Evolutionary conservation across 2,888 invertebrate genomes (phyloP).

Genomic region (Bellardia bayeri): DNA sequence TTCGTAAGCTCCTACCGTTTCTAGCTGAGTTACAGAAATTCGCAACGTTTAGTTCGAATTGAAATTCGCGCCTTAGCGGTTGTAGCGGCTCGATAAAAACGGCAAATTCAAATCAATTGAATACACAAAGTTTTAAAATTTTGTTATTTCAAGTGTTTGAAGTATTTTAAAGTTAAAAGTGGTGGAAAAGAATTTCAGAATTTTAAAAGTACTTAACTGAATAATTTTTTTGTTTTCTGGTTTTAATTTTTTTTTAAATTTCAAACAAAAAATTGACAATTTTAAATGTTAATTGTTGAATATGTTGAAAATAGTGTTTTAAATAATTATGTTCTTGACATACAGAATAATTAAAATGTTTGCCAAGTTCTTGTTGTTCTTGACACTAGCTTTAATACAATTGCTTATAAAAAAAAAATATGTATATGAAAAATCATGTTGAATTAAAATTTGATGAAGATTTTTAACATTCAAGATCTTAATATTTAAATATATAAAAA

Average conservation of each 20-base stretch:
- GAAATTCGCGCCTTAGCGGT: slow-evolving; percentile 82
- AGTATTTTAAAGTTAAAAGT: not conserved
- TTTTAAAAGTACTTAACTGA: too few species aligned
- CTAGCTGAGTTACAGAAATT: slow-evolving; percentile 58
- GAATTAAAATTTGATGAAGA: not conserved
- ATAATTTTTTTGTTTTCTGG: not conserved
- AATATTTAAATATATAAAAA: not conserved
- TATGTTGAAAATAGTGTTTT: slow-evolving; percentile 27
- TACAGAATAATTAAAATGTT: slow-evolving; percentile 52
- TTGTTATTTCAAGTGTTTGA: not conserved
- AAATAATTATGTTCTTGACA: slow-evolving; percentile 67
- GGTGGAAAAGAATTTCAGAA: not conserved
- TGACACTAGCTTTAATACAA: slow-evolving; percentile 68
- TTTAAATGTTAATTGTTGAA: slow-evolving; percentile 17
- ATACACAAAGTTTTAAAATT: slow-evolving; percentile 23
- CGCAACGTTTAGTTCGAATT: slow-evolving; percentile 80
- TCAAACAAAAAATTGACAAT: not conserved
- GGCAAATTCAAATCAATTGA: slow-evolving; percentile 11
- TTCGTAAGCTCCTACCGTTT: slow-evolving; percentile 65
- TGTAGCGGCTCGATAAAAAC: slow-evolving; percentile 75
- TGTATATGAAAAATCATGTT: not conserved
- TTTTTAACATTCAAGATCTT: not conserved
- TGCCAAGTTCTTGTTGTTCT: slow-evolving; percentile 67
- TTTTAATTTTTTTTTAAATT: not conserved
- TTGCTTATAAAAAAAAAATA: not conserved